Conservation (phyloP, 1,140 invertebrate genomes). For the Oryzaephilus surinamensis region DNA sequence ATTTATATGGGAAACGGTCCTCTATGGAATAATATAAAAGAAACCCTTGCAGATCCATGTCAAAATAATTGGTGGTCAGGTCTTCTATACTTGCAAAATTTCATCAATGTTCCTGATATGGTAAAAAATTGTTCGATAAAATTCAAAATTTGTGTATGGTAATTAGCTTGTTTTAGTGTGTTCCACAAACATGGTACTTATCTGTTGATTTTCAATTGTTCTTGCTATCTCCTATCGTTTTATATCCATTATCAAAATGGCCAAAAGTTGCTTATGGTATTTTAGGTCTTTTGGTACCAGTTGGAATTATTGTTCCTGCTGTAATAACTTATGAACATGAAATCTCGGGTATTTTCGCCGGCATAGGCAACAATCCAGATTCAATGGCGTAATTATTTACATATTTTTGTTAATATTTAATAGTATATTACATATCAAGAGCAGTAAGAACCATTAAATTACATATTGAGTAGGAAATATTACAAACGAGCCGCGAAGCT, state of each 20-base stretch:
- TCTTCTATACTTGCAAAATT: too few relatives aligned
- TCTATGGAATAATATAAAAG: constrained; percentile 24
- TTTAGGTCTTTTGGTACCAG: constrained; percentile 7
- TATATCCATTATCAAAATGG: constrained; percentile 1
- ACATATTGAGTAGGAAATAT: too few relatives aligned
- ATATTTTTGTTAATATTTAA: too few relatives aligned
- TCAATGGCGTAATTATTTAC: too few relatives aligned
- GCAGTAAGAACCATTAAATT: too few relatives aligned
- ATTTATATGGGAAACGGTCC: constrained; percentile 37
- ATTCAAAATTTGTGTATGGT: constrained; percentile 39
- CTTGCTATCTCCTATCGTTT: constrained; percentile 12
- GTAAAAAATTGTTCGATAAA: too few relatives aligned
- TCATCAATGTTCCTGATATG: too few relatives aligned
- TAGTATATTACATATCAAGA: too few relatives aligned
- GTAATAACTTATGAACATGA: too few relatives aligned
- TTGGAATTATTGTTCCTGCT: too few relatives aligned
- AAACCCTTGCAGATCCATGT: constrained; percentile 28
- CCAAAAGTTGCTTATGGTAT: constrained; percentile 1
- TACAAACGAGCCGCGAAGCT: too few relatives aligned
- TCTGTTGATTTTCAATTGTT: constrained; percentile 14
- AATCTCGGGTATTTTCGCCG: constrained; percentile 1
- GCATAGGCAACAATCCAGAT: neutral
- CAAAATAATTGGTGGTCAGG: constrained; percentile 42
- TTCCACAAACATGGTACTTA: constrained; percentile 14
- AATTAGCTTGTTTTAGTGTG: too few relatives aligned